phyloP scores from a whole-genome alignment of 2,888 invertebrate species.

The Sphaerophoria taeniata region DNA sequence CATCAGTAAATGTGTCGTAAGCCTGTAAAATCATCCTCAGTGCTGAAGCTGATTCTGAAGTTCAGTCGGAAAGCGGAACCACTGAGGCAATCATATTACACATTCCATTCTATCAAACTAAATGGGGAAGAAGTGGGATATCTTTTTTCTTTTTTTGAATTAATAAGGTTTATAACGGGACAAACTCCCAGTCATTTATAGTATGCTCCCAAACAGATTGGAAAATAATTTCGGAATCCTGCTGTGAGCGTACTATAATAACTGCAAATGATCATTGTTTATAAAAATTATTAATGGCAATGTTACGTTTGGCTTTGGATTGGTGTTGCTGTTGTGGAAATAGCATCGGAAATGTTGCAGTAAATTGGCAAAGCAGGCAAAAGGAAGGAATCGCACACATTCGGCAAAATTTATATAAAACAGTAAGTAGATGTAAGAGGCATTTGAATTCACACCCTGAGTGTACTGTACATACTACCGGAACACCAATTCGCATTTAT shows the following conservation, averaged over 20 bases:
- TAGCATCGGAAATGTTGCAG: slow-evolving; percentile 23
- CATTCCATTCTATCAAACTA: neutral
- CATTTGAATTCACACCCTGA: slow-evolving; percentile 67
- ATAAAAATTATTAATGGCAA: slow-evolving; percentile 60
- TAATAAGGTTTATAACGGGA: slow-evolving; percentile 68
- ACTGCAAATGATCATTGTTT: slow-evolving; percentile 73
- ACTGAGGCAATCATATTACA: neutral
- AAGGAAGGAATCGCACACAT: slow-evolving; percentile 36
- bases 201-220: slow-evolving; percentile 68
- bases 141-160: slow-evolving; percentile 55
- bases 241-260: slow-evolving; percentile 65
- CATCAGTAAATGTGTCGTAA: slow-evolving; percentile 68
- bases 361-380: neutral
- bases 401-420: slow-evolving; percentile 9
- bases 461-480: slow-evolving; percentile 48
- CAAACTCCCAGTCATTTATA: slow-evolving; percentile 65
- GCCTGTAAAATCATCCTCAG: slow-evolving; percentile 2
- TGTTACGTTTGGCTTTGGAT: neutral
- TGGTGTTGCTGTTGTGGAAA: slow-evolving; percentile 1
- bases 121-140: slow-evolving; percentile 31
- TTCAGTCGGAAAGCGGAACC: neutral
- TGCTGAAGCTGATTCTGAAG: slow-evolving; percentile 6
- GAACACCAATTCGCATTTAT: slow-evolving; percentile 55
- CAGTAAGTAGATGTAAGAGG: slow-evolving; percentile 46
- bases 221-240: slow-evolving; percentile 64